Percentiles rank a stretch among this genome's conserved stretches.
These are phyloP conservation scores for Sterrhoptilus dennistouni DNA, from an alignment of 2,113 vertebrate species.

Conservation along the genomic window DNA sequence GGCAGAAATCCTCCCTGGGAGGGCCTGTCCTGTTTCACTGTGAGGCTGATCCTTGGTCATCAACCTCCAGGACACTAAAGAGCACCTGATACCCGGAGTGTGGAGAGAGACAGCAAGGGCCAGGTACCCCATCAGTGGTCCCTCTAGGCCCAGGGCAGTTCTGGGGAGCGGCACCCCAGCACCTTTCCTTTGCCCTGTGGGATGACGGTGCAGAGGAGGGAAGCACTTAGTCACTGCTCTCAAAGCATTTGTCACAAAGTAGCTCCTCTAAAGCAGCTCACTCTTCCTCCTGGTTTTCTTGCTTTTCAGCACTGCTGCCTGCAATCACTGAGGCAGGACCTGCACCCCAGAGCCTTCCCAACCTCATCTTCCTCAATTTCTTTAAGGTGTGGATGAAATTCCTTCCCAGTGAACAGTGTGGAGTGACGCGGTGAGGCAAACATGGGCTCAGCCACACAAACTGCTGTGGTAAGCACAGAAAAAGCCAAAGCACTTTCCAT, in stretches of 20 bases:
- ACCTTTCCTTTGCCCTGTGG: not conserved
- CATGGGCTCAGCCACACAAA: not conserved
- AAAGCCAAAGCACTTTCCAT: not conserved
- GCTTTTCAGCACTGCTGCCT: not conserved
- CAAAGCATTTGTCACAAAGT: not conserved
- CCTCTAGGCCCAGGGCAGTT: not conserved
- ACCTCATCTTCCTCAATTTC: conserved; percentile 16
- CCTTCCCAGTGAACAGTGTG: not conserved
- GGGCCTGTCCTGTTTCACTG: not conserved
- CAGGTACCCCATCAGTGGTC: accelerated
- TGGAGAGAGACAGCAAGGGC: not conserved
- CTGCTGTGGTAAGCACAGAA: not conserved
- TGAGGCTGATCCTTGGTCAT: not conserved
- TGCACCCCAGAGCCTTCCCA: not conserved
- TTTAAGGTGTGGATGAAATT: conserved; percentile 42
- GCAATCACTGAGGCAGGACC: not conserved
- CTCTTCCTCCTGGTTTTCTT: not conserved
- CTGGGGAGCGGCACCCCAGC: not conserved
- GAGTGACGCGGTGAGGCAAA: not conserved
- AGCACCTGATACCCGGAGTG: accelerated
- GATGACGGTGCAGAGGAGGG: not conserved
- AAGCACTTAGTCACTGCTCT: not conserved
- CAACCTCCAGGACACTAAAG: not conserved
- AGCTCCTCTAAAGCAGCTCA: not conserved
- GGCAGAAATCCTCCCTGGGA: not conserved